Conservation (phyloP, 2,888 invertebrate genomes). For the Gnatocerus cornutus region DNA sequence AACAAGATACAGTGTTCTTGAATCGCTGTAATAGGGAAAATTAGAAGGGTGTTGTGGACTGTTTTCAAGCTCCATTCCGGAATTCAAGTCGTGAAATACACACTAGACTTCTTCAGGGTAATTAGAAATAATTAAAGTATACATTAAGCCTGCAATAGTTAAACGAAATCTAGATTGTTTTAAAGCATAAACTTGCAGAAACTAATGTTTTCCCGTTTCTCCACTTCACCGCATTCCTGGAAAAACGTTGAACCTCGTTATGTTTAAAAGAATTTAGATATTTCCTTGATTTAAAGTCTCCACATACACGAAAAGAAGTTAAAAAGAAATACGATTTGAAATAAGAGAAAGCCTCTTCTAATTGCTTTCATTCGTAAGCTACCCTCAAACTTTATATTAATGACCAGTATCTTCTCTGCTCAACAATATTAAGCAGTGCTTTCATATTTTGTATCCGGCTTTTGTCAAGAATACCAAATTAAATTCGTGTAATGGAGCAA, state of each 20-base stretch:
- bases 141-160: constrained; percentile 14
- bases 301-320: background rate
- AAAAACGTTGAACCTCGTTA: constrained; percentile 4
- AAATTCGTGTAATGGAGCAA: background rate
- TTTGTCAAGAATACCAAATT: constrained; percentile 6
- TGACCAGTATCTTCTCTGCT: background rate
- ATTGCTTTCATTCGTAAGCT: constrained; percentile 17
- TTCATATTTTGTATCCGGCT: background rate
- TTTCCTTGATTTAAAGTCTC: constrained; percentile 2
- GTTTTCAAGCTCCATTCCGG: constrained; percentile 7
- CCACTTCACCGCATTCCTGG: background rate
- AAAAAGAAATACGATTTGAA: constrained; percentile 10
- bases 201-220: constrained; percentile 18
- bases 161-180: constrained; percentile 7
- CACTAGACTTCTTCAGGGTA: constrained; percentile 22
- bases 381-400: constrained; percentile 14
- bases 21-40: background rate
- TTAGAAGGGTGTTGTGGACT: constrained; percentile 13
- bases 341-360: constrained; percentile 13
- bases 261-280: background rate
- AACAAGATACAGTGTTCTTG: background rate
- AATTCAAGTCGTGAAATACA: constrained; percentile 22
- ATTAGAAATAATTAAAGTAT: constrained; percentile 26
- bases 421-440: constrained; percentile 8
- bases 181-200: constrained; percentile 7